Percentiles rank a stretch among this genome's conserved stretches.
Conservation (phyloP, 2,888 invertebrate genomes). For the Acrocyrtus sp. region DNA sequence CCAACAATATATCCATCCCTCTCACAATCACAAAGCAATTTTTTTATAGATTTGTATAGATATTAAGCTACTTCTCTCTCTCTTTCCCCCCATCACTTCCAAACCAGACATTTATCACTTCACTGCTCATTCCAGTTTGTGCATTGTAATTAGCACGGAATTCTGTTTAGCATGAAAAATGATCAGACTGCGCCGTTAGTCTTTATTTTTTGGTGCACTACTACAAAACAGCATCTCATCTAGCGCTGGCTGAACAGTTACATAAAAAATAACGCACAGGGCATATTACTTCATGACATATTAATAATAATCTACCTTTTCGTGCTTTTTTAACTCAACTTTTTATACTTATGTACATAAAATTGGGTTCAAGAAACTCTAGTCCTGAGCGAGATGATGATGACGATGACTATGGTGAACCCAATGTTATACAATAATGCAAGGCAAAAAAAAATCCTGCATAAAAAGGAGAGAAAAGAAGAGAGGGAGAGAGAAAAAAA, state of each 20-base stretch:
- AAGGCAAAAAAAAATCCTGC: no score
- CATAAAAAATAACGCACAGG: no score
- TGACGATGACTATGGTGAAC: slow-evolving; percentile 24
- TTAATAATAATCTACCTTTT: no score
- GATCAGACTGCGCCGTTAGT: no score
- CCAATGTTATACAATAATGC: no score
- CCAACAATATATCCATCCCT: neutral
- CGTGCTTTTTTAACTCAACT: no score
- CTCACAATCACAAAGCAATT: neutral
- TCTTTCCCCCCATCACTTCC: neutral
- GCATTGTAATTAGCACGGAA: slow-evolving; percentile 19
- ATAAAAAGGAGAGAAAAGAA: slow-evolving; percentile 11
- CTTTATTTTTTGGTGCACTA: no score
- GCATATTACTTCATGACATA: no score
- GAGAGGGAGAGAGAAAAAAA: slow-evolving; percentile 27
- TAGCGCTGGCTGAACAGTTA: no score
- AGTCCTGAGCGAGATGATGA: slow-evolving; percentile 10
- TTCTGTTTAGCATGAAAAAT: no score
- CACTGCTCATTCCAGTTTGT: slow-evolving; percentile 16
- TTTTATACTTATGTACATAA: slow-evolving; percentile 30
- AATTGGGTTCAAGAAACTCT: slow-evolving; percentile 50
- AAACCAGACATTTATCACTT: neutral
- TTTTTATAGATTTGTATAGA: neutral
- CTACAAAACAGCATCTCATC: no score
- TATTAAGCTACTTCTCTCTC: neutral